A percentile compares a stretch with the other conserved stretches of the same genome.
These are phyloP conservation scores for Callorhinus ursinus DNA, from an alignment of 2,113 vertebrate species.

Conservation along the genomic window DNA sequence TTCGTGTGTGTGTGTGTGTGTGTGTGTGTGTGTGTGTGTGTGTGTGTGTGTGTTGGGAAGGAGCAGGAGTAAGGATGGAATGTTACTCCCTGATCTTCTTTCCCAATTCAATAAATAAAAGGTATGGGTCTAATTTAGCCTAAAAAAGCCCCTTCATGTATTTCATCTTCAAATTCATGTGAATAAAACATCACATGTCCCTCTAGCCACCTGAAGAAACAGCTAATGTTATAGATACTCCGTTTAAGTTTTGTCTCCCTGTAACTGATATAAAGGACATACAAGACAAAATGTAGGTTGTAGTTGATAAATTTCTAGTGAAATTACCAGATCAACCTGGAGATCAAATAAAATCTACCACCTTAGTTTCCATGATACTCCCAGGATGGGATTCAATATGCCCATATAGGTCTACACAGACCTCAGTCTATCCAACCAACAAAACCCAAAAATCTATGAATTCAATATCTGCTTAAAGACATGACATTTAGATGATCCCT, in stretches of 20 bases:
- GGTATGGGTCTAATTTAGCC: neutral
- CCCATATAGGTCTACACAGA: neutral
- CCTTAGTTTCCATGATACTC: constrained; percentile 8
- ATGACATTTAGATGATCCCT: neutral
- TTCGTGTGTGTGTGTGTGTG: neutral
- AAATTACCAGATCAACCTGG: neutral
- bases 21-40: neutral
- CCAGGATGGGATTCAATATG: neutral
- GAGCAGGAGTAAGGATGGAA: fast-evolving
- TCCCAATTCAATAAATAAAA: constrained; percentile 20
- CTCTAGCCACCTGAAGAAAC: neutral
- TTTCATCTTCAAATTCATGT: constrained; percentile 4
- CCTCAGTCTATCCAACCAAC: neutral
- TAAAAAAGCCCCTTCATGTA: neutral
- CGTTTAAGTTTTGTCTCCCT: neutral
- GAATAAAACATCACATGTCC: neutral
- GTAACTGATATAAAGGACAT: neutral
- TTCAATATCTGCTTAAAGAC: neutral
- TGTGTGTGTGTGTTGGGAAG: neutral
- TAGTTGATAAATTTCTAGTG: neutral
- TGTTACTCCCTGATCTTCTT: neutral
- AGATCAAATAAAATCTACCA: constrained; percentile 1
- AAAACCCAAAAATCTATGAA: neutral
- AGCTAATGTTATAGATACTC: neutral
- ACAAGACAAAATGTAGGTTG: neutral